Evolutionary conservation across 2,113 vertebrate species (phyloP), one percentile per base, ranked within the genome.

Genomic region (Pavo muticus): DNA sequence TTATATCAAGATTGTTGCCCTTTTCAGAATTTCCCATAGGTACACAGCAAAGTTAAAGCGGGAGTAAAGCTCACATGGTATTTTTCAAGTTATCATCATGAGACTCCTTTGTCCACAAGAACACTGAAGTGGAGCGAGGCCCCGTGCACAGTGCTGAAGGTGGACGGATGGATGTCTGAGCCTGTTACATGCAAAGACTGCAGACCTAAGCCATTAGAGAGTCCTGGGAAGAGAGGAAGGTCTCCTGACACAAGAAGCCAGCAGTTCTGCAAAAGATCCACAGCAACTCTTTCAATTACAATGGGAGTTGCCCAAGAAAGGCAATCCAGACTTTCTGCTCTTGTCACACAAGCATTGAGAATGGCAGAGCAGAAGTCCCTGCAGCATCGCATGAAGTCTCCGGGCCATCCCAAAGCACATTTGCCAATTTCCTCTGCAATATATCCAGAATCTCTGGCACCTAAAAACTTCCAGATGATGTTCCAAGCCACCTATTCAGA

Each of bases 1-100:
- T 83, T 69, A 83, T 4, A 85, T 63, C 84, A 42, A 67, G 91
- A 85, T 35, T 40, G 54, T 17, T 94, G 89, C 87, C 87, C 78
- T 95, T 94, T 94, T 40, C 87, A 88, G 78, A 79, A 76, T 90
- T 87, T 90, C 87, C 95, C 81, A 83, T 10, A 84, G 82, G 91
- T 47, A 83, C 23, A 19, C 0, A 2, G 19, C 0, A 2, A 70
- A 0, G n/a, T 45, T 70, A 50, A 84, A 89, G 68, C 59, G 19
- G 10, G 60, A 80, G 39, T 73, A 85, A 91, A 94, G 82, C 23
- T 32, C 83, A 47, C 63, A 29, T 35, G 56, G 68, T 75, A 89
- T 97, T 94, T 95, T 80, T 74, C 82, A 94, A 87, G 60, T 80
- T 63, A 16, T 39, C 76, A 27, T 64, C 78, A 27, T 10, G 68